Evolutionary conservation across 2,797 vertebrate genomes (phyloP), one percentile per base, ranked within the genome.

Genomic region (Eutrigla gurnardus): DNA sequence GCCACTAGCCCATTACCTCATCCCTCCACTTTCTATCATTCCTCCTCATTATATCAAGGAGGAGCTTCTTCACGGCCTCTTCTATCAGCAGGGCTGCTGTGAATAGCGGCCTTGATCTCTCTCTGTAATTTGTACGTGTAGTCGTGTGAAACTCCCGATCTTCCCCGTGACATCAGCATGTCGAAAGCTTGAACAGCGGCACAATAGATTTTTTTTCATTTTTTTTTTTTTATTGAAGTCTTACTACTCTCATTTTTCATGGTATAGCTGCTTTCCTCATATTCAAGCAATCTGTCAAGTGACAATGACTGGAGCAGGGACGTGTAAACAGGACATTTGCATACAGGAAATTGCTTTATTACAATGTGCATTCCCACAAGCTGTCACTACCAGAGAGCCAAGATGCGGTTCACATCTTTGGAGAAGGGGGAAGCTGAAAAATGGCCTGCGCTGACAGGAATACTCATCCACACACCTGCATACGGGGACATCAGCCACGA

Each of bases 321-420:
- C 47, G 84, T 90, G 91, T 93, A 92, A 93, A 92, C 90, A 91
- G 84, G 73, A 53, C 69, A 94, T 95, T 94, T 94, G 91, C 92
- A 93, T 93, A 92, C 90, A 90, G 93, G 85, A 94, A 91, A 94
- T 93, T 93, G 90, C 93, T 90, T 92, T 91, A 93, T 93, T 91
- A 92, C 92, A 90, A 78, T 91, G 81, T 91, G 89, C 89, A 82
- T 87, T 88, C 85, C 83, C 82, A 89, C 85, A 90, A 90, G 89
- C 92, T 92, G 92, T 92, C 92, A 84, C 75, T 61, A 75, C 63
- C 73, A 70, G 57, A 62, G 70, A 81, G 77, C 80, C 77, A 81
- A 85, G 91, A 91, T 85, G 85, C 68, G 68, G 86, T 78, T 75
- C 25, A 62, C 80, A 82, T 83, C 77, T 62, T 75, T 68, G 77